Evolutionary conservation across 2,888 invertebrate genomes (phyloP).

Genomic region (Strigamia maritima): DNA sequence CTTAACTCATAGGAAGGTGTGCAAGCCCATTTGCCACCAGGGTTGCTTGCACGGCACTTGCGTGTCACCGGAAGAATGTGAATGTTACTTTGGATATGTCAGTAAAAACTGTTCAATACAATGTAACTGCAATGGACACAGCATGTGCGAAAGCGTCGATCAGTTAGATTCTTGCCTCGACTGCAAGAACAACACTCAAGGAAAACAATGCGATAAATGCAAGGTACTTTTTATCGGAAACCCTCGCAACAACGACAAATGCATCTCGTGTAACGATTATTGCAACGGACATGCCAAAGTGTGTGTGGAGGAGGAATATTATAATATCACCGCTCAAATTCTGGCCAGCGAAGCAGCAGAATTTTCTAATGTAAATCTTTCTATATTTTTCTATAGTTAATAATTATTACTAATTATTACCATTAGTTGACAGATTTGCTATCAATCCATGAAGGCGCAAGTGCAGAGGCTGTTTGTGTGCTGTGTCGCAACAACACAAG

Average conservation of each 20-base stretch:
- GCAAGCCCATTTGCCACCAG: constrained; percentile 52
- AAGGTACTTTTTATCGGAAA: constrained; percentile 87
- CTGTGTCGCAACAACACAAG: constrained; percentile 78
- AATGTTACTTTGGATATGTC: constrained; percentile 91
- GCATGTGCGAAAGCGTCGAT: constrained; percentile 83
- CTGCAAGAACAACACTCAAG: constrained; percentile 90
- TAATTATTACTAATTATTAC: not conserved
- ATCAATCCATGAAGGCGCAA: constrained; percentile 45
- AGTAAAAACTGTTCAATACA: constrained; percentile 90
- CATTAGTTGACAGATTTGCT: constrained; percentile 26
- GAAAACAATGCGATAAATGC: constrained; percentile 86
- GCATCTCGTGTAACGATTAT: constrained; percentile 81
- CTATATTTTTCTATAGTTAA: too few relatives aligned
- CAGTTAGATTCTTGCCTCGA: constrained; percentile 74
- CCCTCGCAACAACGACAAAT: constrained; percentile 74
- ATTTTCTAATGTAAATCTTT: not conserved
- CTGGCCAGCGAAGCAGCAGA: constrained; percentile 32
- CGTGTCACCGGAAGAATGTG: constrained; percentile 57
- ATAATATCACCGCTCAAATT: constrained; percentile 35
- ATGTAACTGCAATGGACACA: constrained; percentile 92
- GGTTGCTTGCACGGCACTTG: constrained; percentile 53
- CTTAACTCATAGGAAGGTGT: constrained; percentile 41
- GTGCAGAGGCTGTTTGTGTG: constrained; percentile 72
- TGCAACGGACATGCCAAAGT: constrained; percentile 84
- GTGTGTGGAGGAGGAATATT: constrained; percentile 57